Conservation (phyloP, 2,888 invertebrate species). For the Spodoptera picta region DNA sequence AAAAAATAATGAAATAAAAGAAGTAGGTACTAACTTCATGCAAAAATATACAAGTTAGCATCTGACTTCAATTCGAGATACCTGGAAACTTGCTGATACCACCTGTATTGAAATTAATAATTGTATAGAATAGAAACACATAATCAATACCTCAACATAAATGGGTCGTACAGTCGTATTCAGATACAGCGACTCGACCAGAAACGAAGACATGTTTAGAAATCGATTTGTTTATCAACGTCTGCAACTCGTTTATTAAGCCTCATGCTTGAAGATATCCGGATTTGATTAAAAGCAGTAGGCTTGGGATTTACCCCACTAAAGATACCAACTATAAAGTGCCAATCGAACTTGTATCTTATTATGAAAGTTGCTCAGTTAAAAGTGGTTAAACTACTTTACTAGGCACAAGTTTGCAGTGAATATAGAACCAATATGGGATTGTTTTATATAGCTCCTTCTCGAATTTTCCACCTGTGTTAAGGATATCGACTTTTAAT, state of each 20-base stretch:
- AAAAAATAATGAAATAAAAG: too few species aligned
- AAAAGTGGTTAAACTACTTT: constrained; percentile 19
- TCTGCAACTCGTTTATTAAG: neutral
- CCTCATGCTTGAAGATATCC: neutral
- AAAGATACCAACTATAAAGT: neutral
- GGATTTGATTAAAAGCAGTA: neutral
- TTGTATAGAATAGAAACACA: too few species aligned
- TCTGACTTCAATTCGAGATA: too few species aligned
- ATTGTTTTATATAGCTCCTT: neutral
- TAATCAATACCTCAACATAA: too few species aligned
- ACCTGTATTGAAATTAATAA: too few species aligned
- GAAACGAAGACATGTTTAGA: too few species aligned
- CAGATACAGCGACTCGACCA: too few species aligned
- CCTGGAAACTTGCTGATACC: too few species aligned
- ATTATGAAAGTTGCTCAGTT: constrained; percentile 21
- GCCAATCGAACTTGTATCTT: constrained; percentile 1
- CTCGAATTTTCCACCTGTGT: constrained; percentile 7
- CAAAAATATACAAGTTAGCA: too few species aligned
- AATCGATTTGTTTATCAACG: neutral
- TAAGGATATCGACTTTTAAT: neutral
- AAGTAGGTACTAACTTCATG: too few species aligned
- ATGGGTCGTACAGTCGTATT: too few species aligned
- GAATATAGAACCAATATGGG: neutral
- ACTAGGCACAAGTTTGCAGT: constrained; percentile 6
- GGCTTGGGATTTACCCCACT: constrained; percentile 4